A percentile compares a stretch with the other conserved stretches of the same genome.
Conservation (phyloP, 92 coral and sea anemone species). For the Epizoanthus rinbou region DNA sequence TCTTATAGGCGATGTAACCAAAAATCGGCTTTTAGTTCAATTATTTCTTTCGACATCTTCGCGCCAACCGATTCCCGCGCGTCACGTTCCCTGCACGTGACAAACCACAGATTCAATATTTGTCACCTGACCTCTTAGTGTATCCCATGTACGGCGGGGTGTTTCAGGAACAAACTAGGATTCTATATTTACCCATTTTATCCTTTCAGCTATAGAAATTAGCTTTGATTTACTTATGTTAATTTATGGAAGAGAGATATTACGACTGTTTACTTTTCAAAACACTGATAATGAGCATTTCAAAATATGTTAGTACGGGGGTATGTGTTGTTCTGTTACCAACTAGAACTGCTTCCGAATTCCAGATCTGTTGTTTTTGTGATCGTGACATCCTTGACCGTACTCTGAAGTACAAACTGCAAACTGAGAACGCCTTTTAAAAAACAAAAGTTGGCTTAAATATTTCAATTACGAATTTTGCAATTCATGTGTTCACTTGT, state of each 20-base stretch:
- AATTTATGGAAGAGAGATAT: background rate
- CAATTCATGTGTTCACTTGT: background rate
- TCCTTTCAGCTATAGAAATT: too few relatives aligned
- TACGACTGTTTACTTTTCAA: constrained; percentile 28
- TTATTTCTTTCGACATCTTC: background rate
- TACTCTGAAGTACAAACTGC: background rate
- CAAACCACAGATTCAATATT: background rate
- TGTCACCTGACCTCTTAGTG: constrained; percentile 20
- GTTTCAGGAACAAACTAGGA: background rate
- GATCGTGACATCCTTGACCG: background rate
- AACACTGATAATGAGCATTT: constrained; percentile 10
- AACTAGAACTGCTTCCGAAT: background rate
- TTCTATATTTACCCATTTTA: background rate
- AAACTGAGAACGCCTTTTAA: too few relatives aligned
- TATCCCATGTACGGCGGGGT: background rate
- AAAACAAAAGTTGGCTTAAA: background rate
- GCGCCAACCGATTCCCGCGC: background rate
- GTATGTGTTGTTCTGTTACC: background rate
- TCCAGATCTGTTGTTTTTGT: background rate
- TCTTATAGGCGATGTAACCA: background rate
- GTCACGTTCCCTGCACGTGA: constrained; percentile 15
- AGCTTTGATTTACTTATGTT: background rate
- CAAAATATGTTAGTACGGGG: background rate
- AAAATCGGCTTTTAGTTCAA: background rate
- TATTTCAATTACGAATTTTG: background rate